These are phyloP conservation scores for Leucophenga varia DNA, from an alignment of 1,140 invertebrate genomes.

Conservation along the genomic window DNA sequence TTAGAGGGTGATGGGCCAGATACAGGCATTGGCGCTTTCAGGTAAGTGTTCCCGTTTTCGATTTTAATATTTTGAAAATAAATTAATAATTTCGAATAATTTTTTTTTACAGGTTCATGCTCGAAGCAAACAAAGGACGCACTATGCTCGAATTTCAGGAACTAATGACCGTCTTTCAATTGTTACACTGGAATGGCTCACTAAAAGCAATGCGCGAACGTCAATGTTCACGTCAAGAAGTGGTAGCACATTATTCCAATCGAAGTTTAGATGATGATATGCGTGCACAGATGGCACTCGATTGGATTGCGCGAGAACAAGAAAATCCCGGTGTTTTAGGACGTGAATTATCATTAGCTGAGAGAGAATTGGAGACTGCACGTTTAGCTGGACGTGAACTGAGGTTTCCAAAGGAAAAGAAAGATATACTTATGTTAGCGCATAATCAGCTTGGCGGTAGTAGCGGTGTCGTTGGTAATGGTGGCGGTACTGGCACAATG, in stretches of 20 bases:
- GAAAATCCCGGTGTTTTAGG: constrained; percentile 78
- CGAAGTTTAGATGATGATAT: constrained; percentile 89
- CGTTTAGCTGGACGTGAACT: constrained; percentile 86
- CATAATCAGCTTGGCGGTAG: constrained; percentile 71
- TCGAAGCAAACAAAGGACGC: constrained; percentile 88
- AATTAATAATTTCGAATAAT: background rate
- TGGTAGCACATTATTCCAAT: constrained; percentile 92
- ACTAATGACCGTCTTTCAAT: constrained; percentile 94
- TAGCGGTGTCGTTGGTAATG: constrained; percentile 13
- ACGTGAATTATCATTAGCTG: constrained; percentile 78
- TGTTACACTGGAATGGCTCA: constrained; percentile 95
- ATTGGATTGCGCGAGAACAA: constrained; percentile 90
- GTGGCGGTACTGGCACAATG: constrained; percentile 55
- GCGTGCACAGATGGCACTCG: constrained; percentile 93
- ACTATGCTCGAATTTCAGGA: constrained; percentile 97
- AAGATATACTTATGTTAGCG: constrained; percentile 89
- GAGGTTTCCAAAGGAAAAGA: constrained; percentile 93
- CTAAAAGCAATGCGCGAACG: constrained; percentile 88
- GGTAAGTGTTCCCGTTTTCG: constrained; percentile 53
- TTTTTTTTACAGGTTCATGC: constrained; percentile 71
- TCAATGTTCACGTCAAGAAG: constrained; percentile 92
- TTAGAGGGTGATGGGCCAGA: constrained; percentile 73
- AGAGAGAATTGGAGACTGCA: constrained; percentile 87
- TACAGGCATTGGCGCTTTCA: constrained; percentile 88
- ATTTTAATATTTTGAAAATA: background rate